Percentiles rank a stretch among this genome's conserved stretches.
Conservation (phyloP, 2,113 vertebrate species). For the Silurus meridionalis region DNA sequence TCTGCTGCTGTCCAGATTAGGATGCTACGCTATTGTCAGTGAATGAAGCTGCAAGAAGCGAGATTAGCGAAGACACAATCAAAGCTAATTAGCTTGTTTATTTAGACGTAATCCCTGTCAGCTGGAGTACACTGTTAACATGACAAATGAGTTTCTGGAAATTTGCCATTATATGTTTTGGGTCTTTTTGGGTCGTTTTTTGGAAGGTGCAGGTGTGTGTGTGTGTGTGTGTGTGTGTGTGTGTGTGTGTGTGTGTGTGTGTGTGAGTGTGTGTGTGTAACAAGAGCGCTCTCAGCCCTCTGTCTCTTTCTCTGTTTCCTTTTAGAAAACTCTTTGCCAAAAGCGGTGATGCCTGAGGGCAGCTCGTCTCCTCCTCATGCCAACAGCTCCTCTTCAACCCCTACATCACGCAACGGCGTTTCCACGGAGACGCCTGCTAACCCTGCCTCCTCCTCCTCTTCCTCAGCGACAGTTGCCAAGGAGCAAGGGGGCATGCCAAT, state of each 20-base stretch:
- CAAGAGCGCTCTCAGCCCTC: no score
- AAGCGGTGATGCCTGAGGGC: conserved; percentile 86
- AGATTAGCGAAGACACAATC: conserved; percentile 60
- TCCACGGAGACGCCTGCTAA: conserved; percentile 80
- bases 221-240: neutral
- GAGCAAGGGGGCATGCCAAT: conserved; percentile 94
- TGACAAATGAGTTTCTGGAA: conserved; percentile 46
- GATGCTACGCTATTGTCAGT: conserved; percentile 46
- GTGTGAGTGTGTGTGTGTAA: neutral
- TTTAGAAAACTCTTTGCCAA: conserved; percentile 98
- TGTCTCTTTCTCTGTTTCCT: conserved; percentile 54
- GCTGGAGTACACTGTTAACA: conserved; percentile 36
- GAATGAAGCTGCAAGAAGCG: conserved; percentile 48
- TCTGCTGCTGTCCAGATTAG: conserved; percentile 51
- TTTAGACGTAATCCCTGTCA: conserved; percentile 49
- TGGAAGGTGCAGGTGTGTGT: conserved; percentile 10
- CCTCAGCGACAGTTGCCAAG: conserved; percentile 72
- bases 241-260: neutral
- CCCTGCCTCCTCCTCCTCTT: conserved; percentile 82
- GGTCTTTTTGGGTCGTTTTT: conserved; percentile 11
- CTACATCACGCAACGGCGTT: conserved; percentile 88
- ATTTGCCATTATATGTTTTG: conserved; percentile 37
- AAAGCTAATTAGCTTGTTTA: conserved; percentile 60
- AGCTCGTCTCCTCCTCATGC: conserved; percentile 86
- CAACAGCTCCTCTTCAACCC: conserved; percentile 85